Conservation (phyloP, 2,888 invertebrate species). For the Acanthopleura granulata region DNA sequence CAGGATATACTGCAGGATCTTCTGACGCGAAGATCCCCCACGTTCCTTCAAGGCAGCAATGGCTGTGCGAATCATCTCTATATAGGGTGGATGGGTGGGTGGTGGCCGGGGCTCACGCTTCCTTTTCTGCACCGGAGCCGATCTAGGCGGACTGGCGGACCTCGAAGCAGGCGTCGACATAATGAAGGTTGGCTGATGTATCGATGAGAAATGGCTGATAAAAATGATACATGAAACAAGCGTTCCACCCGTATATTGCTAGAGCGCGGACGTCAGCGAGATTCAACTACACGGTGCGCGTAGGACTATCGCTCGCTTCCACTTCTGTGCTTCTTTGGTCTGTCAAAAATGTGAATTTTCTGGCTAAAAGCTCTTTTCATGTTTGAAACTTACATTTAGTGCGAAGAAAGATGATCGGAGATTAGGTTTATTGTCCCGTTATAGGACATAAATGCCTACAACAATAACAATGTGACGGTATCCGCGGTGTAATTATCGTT, state of each 20-base stretch:
- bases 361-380: too few species aligned
- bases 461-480: too few species aligned
- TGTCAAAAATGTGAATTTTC: too few species aligned
- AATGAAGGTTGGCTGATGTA: not conserved
- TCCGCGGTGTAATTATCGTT: too few species aligned
- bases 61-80: not conserved
- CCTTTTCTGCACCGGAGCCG: not conserved
- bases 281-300: not conserved
- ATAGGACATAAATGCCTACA: too few species aligned
- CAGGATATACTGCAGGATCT: not conserved
- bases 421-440: too few species aligned
- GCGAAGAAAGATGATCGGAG: too few species aligned
- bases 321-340: too few species aligned
- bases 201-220: too few species aligned
- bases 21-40: not conserved
- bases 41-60: not conserved
- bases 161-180: not conserved
- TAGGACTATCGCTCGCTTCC: too few species aligned
- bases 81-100: not conserved
- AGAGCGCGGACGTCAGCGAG: conserved; percentile 1
- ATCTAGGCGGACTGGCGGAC: not conserved
- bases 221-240: not conserved
- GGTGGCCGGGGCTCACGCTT: not conserved
- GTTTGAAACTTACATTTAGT: too few species aligned
- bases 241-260: not conserved